Base-by-base conservation (phyloP, 2,888 invertebrate genomes). In the Phyto melanocephala region DNA sequence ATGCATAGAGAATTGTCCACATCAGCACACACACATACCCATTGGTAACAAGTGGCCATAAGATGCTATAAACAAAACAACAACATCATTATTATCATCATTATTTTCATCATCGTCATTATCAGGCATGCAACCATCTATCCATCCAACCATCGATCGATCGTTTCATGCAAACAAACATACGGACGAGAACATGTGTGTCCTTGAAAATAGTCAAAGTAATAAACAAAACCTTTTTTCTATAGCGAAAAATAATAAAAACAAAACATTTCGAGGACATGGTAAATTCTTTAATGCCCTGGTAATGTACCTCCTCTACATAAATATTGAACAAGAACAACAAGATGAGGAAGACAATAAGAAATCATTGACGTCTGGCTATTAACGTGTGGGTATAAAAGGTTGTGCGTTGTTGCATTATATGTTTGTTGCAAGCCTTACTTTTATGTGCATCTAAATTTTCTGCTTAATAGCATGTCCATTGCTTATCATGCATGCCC, bases 141-240 rank as follows among this genome's bases (percentile, higher is more conserved):
- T 62, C 60, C 20, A 60, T 45, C n/a, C 77, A 63, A 35, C 20
- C 65, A 65, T 47, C 40, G 28, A 62, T 63, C 17, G 50, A 35
- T 37, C 47, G 5, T 11, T 4, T 3, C 33, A 45, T 42, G 2
- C 8, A 54, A 62, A 54, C 17, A 52, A 35, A 33, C 8, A 11
- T 22, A 47, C 2, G 8, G 58, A 37, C 6, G 11, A 35, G 35
- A 22, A 56, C 65, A 70, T 70, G 42, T 77, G 67, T 82, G 81
- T 82, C 81, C 81, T 82, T 82, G 81, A 82, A 60, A 82, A 74
- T 58, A 75, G 74, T 75, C 58, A 37, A 24, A 65, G 68, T 70
- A 78, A 78, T 78, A 78, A 81, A 81, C 72, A 81, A 78, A 72
- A 28, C 68, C 68, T 75, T n/a, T 67, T 60, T 72, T 52, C 11